Percentiles rank a stretch among this genome's conserved stretches.
These are phyloP conservation scores for Myopa tessellatipennis DNA, from an alignment of 2,888 invertebrate species.

Conservation along the genomic window DNA sequence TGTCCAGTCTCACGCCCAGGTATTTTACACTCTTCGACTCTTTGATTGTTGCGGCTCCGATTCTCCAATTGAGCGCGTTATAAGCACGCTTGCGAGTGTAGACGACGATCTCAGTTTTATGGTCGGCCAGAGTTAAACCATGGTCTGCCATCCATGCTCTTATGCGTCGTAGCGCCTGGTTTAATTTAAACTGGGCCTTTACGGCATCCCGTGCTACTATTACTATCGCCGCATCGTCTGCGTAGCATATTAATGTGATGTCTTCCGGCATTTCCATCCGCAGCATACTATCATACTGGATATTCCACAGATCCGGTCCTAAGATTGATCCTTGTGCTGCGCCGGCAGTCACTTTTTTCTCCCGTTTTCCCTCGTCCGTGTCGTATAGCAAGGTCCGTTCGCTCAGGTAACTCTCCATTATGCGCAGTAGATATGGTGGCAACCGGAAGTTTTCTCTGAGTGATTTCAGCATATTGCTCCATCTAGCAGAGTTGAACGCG, in stretches of 20 bases:
- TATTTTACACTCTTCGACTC: background rate
- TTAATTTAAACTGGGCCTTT: constrained; percentile 31
- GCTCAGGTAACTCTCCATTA: background rate
- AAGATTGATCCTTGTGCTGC: constrained; percentile 32
- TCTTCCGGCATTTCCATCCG: constrained; percentile 36
- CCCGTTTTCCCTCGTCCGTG: background rate
- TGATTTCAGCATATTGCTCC: no score
- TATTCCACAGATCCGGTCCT: constrained; percentile 29
- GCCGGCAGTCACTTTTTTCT: constrained; percentile 18
- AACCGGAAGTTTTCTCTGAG: background rate
- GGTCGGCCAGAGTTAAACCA: no score
- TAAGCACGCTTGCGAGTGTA: background rate
- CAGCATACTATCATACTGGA: constrained; percentile 37
- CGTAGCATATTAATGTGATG: constrained; percentile 31
- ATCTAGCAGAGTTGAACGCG: no score
- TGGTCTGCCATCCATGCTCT: no score
- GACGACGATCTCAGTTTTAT: background rate
- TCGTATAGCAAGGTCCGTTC: background rate
- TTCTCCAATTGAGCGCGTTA: background rate
- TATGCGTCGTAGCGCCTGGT: constrained; percentile 20
- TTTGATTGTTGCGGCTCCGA: background rate
- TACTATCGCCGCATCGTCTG: constrained; percentile 29
- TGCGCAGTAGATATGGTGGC: background rate
- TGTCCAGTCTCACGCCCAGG: background rate
- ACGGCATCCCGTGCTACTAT: constrained; percentile 34